Base-by-base conservation (phyloP, 2,888 invertebrate genomes). In the Ophion obscuratus region DNA sequence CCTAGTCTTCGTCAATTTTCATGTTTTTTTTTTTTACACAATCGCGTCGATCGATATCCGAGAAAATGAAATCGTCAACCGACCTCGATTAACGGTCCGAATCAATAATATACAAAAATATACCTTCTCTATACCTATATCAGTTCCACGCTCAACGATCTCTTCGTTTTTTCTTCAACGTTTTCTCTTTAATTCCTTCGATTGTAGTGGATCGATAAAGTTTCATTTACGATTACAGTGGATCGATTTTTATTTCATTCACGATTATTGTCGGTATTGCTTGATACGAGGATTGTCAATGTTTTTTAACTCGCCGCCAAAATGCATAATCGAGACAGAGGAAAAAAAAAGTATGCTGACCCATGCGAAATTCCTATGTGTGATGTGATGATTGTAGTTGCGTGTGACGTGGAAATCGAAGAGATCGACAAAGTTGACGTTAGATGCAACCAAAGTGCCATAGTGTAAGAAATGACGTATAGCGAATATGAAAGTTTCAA, bases 181-280 rank as follows among this genome's bases (percentile, higher is more conserved):
- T 71, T 85, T 82, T 84, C 89, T 89, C 53, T 17, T 53, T 53
- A 53, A 53, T 53, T 53, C 53, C 53, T 53, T 53, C 53, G 53
- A 53, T 17, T 53, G 11, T 77, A 90, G 87, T 90, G 87, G 84
- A 87, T 91, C 85, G 66, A 84, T 53, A 14, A 77, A 83, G 87
- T 17, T 53, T 53, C 88, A 85, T 87, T 88, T 89, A 90, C 89
- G 71, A 83, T 94, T 93, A 94, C 78, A 90, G 87, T 90, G 87
- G 84, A 87, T 91, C 85, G 66, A 84, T 75, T 89, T 14, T 53
- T 53, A 14, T 17, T 53, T 53, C 88, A 85, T 87, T 88, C 89
- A 90, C 89, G 71, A 83, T 94, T 93, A 94, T 94, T 94, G 93
- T 94, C 94, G 92, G 92, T 89, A 93, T 92, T 93, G 91, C 92